These are phyloP conservation scores for Exaiptasia diaphana DNA, from an alignment of 64 coral and sea anemone genomes.

Conservation along the genomic window DNA sequence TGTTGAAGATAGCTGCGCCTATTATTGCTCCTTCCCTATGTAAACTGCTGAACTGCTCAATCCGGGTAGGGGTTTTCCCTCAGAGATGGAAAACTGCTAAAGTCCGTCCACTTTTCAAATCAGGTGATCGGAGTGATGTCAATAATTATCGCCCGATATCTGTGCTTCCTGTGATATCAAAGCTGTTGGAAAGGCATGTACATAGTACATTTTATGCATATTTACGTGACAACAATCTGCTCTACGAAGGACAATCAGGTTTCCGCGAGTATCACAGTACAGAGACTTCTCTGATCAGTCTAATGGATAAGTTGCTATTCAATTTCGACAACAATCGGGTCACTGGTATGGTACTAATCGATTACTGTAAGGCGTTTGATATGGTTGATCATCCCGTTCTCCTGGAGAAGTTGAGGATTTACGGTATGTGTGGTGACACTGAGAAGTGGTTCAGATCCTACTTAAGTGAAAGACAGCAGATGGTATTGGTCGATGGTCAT, in stretches of 20 bases:
- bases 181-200: conserved; percentile 16
- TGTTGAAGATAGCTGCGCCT: too few relatives aligned
- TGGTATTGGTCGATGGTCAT: neutral
- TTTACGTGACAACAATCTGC: conserved; percentile 16
- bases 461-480: neutral
- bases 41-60: neutral
- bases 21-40: too few relatives aligned
- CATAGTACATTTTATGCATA: neutral
- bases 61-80: neutral
- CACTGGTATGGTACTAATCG: neutral
- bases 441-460: neutral
- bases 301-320: conserved; percentile 4
- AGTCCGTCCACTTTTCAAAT: neutral
- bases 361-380: neutral
- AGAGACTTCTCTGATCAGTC: conserved; percentile 35
- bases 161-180: conserved; percentile 32
- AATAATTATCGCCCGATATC: conserved; percentile 48
- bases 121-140: neutral
- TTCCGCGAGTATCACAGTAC: conserved; percentile 13
- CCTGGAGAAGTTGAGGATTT: neutral
- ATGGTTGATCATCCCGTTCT: neutral
- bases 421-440: neutral
- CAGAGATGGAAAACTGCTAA: neutral
- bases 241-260: conserved; percentile 41
- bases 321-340: conserved; percentile 27